A percentile compares a stretch with the other conserved stretches of the same genome.
Evolutionary conservation across 2,888 invertebrate species (phyloP).

Genomic region (Rambutsinella grinnellia): DNA sequence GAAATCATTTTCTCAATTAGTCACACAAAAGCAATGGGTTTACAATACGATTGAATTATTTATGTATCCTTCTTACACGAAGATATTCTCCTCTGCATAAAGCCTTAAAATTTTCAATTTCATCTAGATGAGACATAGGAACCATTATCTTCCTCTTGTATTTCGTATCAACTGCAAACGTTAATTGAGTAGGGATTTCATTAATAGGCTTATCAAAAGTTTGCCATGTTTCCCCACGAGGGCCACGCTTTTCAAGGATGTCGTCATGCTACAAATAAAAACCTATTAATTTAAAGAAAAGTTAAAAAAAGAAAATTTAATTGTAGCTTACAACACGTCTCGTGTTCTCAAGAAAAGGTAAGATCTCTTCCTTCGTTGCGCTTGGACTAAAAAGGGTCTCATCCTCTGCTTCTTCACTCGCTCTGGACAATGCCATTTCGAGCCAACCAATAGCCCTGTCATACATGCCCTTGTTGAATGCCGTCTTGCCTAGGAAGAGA

Average conservation of each 20-base stretch:
- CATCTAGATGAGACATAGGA: conserved; percentile 62
- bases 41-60: no score
- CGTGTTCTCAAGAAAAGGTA: conserved; percentile 68
- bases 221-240: conserved; percentile 66
- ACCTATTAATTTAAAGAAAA: no score
- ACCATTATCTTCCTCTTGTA: conserved; percentile 61
- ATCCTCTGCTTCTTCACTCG: conserved; percentile 65
- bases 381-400: conserved; percentile 50
- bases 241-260: conserved; percentile 66
- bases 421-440: conserved; percentile 67
- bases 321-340: conserved; percentile 67
- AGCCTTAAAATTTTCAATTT: conserved; percentile 67
- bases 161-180: conserved; percentile 46
- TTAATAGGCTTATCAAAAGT: conserved; percentile 66
- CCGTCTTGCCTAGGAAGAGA: conserved; percentile 68
- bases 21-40: no score
- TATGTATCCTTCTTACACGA: no score
- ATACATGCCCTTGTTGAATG: conserved; percentile 68
- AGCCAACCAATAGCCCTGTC: conserved; percentile 68
- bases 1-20: no score
- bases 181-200: conserved; percentile 56
- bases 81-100: conserved; percentile 68
- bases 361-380: conserved; percentile 67
- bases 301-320: no score
- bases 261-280: conserved; percentile 67